Evolutionary conservation across 2,797 vertebrate genomes (phyloP).

Genomic region (Lepus oiostolus): DNA sequence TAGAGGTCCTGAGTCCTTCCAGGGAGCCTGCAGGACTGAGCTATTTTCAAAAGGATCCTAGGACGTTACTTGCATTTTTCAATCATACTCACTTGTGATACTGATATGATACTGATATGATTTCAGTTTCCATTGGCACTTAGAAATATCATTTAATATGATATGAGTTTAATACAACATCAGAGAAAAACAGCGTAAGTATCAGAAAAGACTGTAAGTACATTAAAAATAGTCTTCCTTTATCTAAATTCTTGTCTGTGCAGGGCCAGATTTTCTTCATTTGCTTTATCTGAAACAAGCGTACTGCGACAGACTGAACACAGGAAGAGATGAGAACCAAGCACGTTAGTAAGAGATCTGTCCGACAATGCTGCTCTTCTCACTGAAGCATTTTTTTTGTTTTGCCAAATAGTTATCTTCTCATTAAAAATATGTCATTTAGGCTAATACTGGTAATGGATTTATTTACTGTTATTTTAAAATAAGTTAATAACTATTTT

Average conservation of each 20-base stretch:
- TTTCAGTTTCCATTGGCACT: neutral
- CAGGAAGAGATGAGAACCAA: neutral
- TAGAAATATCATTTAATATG: neutral
- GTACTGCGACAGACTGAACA: neutral
- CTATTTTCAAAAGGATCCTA: slow-evolving; percentile 51
- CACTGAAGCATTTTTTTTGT: neutral
- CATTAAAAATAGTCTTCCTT: neutral
- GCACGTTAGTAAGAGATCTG: slow-evolving; percentile 8
- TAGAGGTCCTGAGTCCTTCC: neutral
- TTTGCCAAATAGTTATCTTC: slow-evolving; percentile 27
- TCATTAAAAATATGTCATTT: slow-evolving; percentile 22
- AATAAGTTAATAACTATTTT: slow-evolving; percentile 36
- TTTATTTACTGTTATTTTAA: slow-evolving; percentile 27
- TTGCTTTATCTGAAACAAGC: slow-evolving; percentile 42
- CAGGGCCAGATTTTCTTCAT: neutral
- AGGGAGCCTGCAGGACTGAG: neutral
- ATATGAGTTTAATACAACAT: slow-evolving; percentile 13
- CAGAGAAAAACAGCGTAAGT: neutral
- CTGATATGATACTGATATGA: slow-evolving; percentile 4
- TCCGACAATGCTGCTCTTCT: neutral
- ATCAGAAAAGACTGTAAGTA: slow-evolving; percentile 23
- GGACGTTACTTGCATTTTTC: slow-evolving; percentile 17
- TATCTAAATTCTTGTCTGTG: slow-evolving; percentile 5
- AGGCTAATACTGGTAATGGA: neutral
- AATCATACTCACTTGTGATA: slow-evolving; percentile 1